Evolutionary conservation across 2,113 vertebrate genomes (phyloP).

Genomic region (Cryptoleucopteryx plumbea): DNA sequence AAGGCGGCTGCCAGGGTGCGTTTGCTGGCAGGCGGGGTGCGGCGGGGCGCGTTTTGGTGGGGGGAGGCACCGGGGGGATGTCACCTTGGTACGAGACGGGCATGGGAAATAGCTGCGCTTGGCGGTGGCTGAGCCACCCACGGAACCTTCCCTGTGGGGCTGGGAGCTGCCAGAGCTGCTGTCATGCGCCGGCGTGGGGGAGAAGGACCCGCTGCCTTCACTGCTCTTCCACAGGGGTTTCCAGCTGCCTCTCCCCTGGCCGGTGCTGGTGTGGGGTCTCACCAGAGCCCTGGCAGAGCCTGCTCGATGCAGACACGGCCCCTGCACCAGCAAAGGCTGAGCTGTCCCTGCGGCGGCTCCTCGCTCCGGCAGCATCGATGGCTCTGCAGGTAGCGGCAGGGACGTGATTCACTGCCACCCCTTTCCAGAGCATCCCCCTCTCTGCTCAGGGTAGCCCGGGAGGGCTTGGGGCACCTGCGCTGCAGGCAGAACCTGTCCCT

Average conservation of each 20-base stretch:
- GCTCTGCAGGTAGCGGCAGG: neutral
- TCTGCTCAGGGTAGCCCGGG: too few relatives aligned
- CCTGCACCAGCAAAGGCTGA: neutral
- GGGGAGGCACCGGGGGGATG: neutral
- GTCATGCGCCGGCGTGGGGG: neutral
- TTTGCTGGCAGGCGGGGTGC: neutral
- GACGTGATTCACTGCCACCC: neutral
- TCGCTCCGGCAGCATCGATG: neutral
- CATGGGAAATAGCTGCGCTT: neutral
- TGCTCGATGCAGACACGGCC: neutral
- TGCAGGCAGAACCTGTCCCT: neutral
- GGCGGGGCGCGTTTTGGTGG: fast-evolving
- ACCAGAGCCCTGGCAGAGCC: neutral
- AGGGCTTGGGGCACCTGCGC: neutral
- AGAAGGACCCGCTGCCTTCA: neutral
- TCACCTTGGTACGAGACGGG: neutral
- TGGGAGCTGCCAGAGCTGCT: neutral
- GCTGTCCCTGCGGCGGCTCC: neutral
- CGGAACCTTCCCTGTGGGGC: neutral
- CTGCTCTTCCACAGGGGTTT: neutral
- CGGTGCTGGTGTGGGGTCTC: neutral
- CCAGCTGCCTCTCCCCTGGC: neutral
- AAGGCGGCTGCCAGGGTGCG: neutral
- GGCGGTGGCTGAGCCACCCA: neutral
- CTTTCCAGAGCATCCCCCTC: neutral